Conservation (phyloP, 2,113 vertebrate genomes). For the Grammomys surdaster region DNA sequence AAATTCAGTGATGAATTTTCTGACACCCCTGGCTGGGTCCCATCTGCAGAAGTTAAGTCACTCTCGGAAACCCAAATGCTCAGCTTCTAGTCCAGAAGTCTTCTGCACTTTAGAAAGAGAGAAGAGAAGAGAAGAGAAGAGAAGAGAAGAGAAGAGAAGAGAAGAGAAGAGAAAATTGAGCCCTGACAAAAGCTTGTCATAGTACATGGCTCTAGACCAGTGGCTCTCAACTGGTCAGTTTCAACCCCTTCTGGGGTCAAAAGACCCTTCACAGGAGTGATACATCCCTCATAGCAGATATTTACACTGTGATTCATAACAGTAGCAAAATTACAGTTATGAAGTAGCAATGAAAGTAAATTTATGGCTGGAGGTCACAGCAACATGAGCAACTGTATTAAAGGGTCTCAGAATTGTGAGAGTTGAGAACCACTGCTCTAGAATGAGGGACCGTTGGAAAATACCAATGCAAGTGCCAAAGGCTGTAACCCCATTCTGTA, state of each 20-base stretch:
- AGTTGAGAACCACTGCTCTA: not conserved
- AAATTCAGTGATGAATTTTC: not conserved
- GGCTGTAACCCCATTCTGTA: too few species aligned
- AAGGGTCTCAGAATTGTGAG: not conserved
- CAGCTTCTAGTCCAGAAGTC: not conserved
- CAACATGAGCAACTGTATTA: not conserved
- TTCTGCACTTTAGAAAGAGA: not conserved
- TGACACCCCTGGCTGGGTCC: not conserved
- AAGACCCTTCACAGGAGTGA: too few species aligned
- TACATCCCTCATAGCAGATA: not conserved
- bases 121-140: not conserved
- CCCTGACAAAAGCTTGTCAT: not conserved
- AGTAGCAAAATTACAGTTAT: not conserved
- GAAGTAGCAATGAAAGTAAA: not conserved
- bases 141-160: not conserved
- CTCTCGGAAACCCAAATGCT: not conserved
- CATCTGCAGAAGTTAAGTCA: not conserved
- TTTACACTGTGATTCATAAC: not conserved
- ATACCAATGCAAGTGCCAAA: not conserved
- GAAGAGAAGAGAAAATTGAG: not conserved
- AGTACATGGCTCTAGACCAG: not conserved
- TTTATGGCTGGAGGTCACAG: not conserved
- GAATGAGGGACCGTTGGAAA: not conserved
- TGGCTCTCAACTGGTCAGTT: not conserved
- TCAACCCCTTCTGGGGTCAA: not conserved